Evolutionary conservation across 2,113 vertebrate genomes (phyloP), one percentile per base, ranked within the genome.

Genomic region (Ctenodactylus gundi): DNA sequence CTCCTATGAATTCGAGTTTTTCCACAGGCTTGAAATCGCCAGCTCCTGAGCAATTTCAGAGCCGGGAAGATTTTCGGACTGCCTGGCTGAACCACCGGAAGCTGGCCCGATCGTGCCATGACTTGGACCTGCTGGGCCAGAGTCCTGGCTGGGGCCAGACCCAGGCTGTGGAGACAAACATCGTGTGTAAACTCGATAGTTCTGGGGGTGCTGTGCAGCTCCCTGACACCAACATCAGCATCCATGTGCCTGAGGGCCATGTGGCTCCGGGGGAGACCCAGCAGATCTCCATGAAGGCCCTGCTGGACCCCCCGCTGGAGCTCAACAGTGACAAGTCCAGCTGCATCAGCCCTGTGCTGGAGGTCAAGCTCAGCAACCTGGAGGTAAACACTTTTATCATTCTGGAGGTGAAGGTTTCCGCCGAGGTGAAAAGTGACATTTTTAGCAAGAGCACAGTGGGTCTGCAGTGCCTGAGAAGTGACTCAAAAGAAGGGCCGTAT

Each of bases 101-200:
- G 94, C 97, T 99, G 94, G 99, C 99, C 90, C 98, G 99, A 88
- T 99, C 99, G 21, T 99, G 99, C 97, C 99, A 99, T 0, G 99
- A 99, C 96, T 94, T 99, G 95, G 99, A 99, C 96, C 98, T 99
- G 31, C 98, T 99, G 2, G 99, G 99, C 68, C 99, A 99, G 81
- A 99, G 97, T 96, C 99, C 99, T 0, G 99, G 99, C 27, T 99
- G 99, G 99, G 99, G 99, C 75, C 99, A 99, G 98, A 99, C 99
- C 0, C 99, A 99, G 49, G 99, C 99, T 0, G 98, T 99, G 88
- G 99, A 99, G 97, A 99, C 99, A 0, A 99, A 98, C 93, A 99
- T 99, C 0, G 99, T 99, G 39, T 99, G 99, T 96, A 99, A 99
- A 92, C 97, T 99, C 97, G 99, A 99, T 82, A 98, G 99, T 77